Conservation (phyloP, 2,888 invertebrate species). For the Calameuta idolon region DNA sequence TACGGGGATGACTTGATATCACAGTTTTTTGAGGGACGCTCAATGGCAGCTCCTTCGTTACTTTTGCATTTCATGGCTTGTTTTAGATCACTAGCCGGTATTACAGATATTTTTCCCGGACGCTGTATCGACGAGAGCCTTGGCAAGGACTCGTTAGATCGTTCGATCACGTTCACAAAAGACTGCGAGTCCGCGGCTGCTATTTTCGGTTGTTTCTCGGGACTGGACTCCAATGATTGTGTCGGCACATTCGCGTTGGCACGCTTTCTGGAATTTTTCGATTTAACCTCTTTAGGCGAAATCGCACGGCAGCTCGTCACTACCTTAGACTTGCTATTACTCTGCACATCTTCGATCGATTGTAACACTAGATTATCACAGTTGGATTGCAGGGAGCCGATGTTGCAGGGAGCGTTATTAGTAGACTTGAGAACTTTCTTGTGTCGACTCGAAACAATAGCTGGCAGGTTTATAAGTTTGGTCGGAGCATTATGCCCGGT, state of each 20-base stretch:
- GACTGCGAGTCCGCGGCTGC: conserved; percentile 31
- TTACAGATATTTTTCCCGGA: conserved; percentile 49
- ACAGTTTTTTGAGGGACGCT: conserved; percentile 38
- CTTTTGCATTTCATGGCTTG: conserved; percentile 41
- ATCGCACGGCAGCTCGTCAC: conserved; percentile 40
- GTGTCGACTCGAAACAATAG: conserved; percentile 43
- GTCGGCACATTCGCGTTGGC: conserved; percentile 44
- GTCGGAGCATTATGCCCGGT: conserved; percentile 35
- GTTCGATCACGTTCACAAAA: conserved; percentile 8
- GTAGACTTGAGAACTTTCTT: conserved; percentile 49
- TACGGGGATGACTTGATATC: conserved; percentile 42
- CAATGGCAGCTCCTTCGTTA: conserved; percentile 31
- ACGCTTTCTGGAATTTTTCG: conserved; percentile 59
- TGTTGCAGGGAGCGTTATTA: conserved; percentile 39
- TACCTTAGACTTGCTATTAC: conserved; percentile 46
- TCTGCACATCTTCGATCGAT: conserved; percentile 49
- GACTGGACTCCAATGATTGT: conserved; percentile 53
- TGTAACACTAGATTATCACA: conserved; percentile 63
- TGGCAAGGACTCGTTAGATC: conserved; percentile 30
- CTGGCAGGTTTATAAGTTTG: conserved; percentile 37
- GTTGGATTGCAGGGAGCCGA: conserved; percentile 59
- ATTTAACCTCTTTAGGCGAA: conserved; percentile 38
- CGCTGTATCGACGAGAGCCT: conserved; percentile 42
- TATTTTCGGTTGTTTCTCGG: conserved; percentile 59
- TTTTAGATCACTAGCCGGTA: conserved; percentile 50